These are phyloP conservation scores for Lipophrys pholis DNA, from an alignment of 2,113 vertebrate genomes.

Conservation along the genomic window DNA sequence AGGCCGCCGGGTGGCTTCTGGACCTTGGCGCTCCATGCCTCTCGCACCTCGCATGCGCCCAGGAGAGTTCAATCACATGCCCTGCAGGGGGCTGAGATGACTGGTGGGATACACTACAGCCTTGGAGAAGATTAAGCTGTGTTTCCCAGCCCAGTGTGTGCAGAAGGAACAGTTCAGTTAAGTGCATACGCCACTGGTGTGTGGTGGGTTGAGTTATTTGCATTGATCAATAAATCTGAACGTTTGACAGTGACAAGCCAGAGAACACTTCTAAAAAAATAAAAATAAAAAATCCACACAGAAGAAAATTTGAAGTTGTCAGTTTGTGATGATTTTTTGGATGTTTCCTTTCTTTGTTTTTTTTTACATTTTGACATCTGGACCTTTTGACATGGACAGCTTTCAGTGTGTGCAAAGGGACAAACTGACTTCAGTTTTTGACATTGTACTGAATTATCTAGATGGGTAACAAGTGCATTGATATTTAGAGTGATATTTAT, in stretches of 20 bases:
- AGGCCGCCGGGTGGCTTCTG: constrained; percentile 52
- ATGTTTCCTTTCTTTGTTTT: neutral
- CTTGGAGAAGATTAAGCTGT: constrained; percentile 63
- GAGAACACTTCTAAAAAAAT: neutral
- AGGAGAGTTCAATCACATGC: constrained; percentile 78
- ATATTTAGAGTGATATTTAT: too few relatives aligned
- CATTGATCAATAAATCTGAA: constrained; percentile 34
- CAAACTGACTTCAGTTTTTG: too few relatives aligned
- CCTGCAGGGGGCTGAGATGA: constrained; percentile 49
- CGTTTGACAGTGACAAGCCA: constrained; percentile 19
- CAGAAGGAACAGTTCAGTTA: constrained; percentile 29
- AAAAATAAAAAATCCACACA: constrained; percentile 11
- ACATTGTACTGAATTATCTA: too few relatives aligned
- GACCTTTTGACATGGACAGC: neutral
- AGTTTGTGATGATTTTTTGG: neutral
- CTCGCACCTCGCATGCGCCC: constrained; percentile 53
- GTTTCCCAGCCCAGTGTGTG: constrained; percentile 36
- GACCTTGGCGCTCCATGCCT: constrained; percentile 56
- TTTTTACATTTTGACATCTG: constrained; percentile 3
- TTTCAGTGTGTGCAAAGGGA: neutral
- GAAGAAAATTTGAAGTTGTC: neutral
- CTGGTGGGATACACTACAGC: constrained; percentile 46
- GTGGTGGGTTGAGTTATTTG: constrained; percentile 37
- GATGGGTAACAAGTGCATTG: too few relatives aligned
- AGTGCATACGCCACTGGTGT: constrained; percentile 23